A percentile compares a stretch with the other conserved stretches of the same genome.
These are phyloP conservation scores for Pteromalus puparum DNA, from an alignment of 1,140 invertebrate species.

Conservation along the genomic window DNA sequence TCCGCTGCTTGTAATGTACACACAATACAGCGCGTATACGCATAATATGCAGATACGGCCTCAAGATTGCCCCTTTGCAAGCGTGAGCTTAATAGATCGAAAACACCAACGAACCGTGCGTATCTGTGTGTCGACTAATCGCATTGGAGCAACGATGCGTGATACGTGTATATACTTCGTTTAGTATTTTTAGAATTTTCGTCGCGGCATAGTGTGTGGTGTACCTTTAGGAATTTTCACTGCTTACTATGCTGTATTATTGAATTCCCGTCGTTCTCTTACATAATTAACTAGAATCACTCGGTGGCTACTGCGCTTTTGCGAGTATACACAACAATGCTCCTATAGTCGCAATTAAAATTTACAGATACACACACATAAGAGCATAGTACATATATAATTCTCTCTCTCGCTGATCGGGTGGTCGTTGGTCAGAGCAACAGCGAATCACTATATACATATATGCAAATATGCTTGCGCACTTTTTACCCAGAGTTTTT, in stretches of 20 bases:
- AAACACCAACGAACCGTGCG: conserved; percentile 32
- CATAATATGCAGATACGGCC: background rate
- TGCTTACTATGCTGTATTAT: background rate
- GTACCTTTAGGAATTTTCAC: too few species aligned
- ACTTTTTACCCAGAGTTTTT: background rate
- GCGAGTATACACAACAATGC: background rate
- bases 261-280: conserved; percentile 18
- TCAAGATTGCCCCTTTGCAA: background rate
- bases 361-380: background rate
- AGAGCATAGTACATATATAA: background rate
- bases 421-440: too few species aligned
- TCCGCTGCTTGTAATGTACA: background rate
- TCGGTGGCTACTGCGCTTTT: conserved; percentile 18
- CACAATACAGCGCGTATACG: background rate
- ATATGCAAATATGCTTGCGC: too few species aligned
- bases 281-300: conserved; percentile 23
- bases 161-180: background rate
- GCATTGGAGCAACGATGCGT: background rate
- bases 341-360: conserved; percentile 10
- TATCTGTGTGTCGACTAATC: background rate
- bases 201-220: too few species aligned
- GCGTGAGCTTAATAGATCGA: conserved; percentile 38
- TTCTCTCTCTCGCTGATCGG: conserved; percentile 14
- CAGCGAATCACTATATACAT: too few species aligned
- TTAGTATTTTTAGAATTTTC: too few species aligned